Percentiles rank a stretch among this genome's conserved stretches.
Conservation (phyloP, 2,888 invertebrate genomes). For the Macrosiphum euphorbiae region DNA sequence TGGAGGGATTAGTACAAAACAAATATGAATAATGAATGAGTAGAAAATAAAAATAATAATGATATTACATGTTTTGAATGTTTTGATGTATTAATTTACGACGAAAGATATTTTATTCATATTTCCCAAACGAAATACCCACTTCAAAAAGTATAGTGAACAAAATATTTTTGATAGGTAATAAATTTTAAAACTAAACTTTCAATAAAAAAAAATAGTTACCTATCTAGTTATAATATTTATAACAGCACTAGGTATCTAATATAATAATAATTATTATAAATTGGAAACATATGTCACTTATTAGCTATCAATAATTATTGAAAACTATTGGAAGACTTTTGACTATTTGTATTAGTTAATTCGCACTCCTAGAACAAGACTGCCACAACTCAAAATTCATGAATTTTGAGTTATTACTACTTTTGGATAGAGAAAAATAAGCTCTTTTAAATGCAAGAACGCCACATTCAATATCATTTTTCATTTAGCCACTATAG, state of each 20-base stretch:
- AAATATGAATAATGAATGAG: constrained; percentile 46
- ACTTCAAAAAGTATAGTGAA: not conserved
- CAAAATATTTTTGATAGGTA: not conserved
- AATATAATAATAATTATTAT: not conserved
- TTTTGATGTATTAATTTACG: constrained; percentile 36
- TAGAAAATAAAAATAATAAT: not conserved
- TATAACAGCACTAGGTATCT: not conserved
- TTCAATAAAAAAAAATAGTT: not conserved
- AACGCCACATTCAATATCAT: too few relatives aligned
- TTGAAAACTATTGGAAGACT: not conserved
- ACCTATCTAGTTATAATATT: not conserved
- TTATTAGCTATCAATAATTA: not conserved
- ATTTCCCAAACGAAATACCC: not conserved
- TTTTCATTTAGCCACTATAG: too few relatives aligned
- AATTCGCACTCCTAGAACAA: too few relatives aligned
- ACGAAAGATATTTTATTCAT: constrained; percentile 15
- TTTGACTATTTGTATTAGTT: not conserved
- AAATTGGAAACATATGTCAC: not conserved
- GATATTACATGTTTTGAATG: constrained; percentile 24
- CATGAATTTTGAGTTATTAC: too few relatives aligned
- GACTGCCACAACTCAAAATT: too few relatives aligned
- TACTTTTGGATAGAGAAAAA: too few relatives aligned
- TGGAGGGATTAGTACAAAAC: constrained; percentile 26
- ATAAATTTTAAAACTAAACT: not conserved
- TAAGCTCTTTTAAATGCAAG: too few relatives aligned